Conservation (phyloP, 2,797 vertebrate genomes). For the Ctenosaura bakeri region DNA sequence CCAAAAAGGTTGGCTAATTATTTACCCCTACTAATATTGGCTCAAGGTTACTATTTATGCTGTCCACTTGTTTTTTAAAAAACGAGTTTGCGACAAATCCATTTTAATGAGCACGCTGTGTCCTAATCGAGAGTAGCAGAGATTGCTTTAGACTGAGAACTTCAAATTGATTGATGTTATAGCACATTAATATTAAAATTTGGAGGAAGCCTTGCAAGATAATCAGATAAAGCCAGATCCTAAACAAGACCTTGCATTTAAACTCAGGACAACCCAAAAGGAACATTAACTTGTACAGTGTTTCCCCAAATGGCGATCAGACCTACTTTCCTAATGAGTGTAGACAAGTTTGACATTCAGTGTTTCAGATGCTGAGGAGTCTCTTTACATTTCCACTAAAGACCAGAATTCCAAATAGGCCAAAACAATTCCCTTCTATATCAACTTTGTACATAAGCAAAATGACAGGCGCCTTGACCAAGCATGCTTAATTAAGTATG, state of each 20-base stretch:
- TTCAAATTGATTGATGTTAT: constrained; percentile 4
- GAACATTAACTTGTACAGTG: background rate
- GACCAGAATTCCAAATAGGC: background rate
- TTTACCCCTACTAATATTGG: background rate
- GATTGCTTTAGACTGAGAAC: background rate
- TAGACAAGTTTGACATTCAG: background rate
- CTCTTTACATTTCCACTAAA: background rate
- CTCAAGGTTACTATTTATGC: background rate
- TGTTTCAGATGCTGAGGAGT: constrained; percentile 9
- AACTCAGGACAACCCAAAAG: background rate
- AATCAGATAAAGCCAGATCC: constrained; percentile 20
- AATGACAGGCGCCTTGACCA: background rate
- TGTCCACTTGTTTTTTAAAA: background rate
- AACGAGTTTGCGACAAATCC: background rate
- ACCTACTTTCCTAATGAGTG: constrained; percentile 23
- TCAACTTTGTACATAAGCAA: background rate
- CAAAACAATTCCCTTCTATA: background rate
- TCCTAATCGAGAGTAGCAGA: background rate
- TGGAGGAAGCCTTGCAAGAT: constrained; percentile 9
- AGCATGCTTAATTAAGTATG: background rate
- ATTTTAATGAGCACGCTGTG: background rate
- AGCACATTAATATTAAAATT: background rate
- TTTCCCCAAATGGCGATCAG: constrained; percentile 8
- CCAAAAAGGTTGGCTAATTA: constrained; percentile 39
- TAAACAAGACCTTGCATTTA: background rate